These are phyloP conservation scores for Diplodus puntazzo DNA, from an alignment of 2,797 vertebrate species.

Conservation along the genomic window DNA sequence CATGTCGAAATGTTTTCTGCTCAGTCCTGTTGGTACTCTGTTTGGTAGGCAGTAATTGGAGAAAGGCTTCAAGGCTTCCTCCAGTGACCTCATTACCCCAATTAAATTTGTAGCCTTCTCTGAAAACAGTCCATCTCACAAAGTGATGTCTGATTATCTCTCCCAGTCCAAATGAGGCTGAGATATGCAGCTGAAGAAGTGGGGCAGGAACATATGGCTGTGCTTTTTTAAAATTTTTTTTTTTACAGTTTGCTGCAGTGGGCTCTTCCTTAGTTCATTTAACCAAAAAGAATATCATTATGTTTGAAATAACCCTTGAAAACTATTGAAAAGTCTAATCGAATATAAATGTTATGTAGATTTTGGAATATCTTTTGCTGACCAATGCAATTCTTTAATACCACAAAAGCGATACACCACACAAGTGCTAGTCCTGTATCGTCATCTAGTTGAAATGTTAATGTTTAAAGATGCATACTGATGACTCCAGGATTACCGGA, in stretches of 20 bases:
- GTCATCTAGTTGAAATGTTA: background rate
- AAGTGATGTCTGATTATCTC: slow-evolving; percentile 64
- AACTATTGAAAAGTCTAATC: background rate
- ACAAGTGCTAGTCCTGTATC: background rate
- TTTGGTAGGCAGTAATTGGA: slow-evolving; percentile 65
- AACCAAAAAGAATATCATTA: background rate
- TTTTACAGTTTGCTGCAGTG: slow-evolving; percentile 2
- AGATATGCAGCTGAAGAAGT: slow-evolving; percentile 34
- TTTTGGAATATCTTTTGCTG: background rate
- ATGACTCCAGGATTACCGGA: background rate
- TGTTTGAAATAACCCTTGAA: background rate
- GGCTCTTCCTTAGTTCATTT: background rate
- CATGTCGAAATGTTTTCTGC: slow-evolving; percentile 47
- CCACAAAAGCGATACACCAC: background rate
- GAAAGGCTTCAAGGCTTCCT: slow-evolving; percentile 66
- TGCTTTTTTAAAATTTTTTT: background rate
- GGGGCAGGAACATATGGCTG: slow-evolving; percentile 29
- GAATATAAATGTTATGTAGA: background rate
- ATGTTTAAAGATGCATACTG: background rate
- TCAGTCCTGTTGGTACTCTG: slow-evolving; percentile 25
- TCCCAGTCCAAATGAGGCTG: slow-evolving; percentile 43
- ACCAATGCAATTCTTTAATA: background rate
- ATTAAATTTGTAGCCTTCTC: slow-evolving; percentile 63
- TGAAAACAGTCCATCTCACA: slow-evolving; percentile 57
- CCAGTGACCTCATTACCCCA: slow-evolving; percentile 74